These are phyloP conservation scores for Cyanocitta stelleri DNA, from an alignment of 2,113 vertebrate species.

Conservation along the genomic window DNA sequence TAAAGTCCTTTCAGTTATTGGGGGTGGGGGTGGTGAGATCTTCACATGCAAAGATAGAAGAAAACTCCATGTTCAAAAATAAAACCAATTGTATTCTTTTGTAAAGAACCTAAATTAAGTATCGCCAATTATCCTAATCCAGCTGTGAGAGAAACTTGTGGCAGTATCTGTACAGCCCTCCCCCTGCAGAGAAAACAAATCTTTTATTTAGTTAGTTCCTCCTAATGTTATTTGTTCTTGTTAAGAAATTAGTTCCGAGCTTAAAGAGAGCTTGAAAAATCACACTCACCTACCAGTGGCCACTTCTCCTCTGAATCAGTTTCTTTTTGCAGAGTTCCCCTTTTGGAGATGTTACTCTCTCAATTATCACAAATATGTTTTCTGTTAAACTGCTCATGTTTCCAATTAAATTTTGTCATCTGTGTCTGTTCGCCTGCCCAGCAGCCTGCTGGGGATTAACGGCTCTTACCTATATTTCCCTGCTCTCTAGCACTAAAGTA, in stretches of 20 bases:
- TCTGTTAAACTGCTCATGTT: constrained; percentile 78
- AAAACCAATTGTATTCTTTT: neutral
- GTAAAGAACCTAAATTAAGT: neutral
- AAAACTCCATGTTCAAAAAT: neutral
- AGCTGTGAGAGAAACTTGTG: neutral
- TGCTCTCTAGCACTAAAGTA: constrained; percentile 68
- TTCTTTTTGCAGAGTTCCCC: constrained; percentile 61
- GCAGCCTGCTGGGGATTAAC: constrained; percentile 80
- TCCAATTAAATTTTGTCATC: constrained; percentile 81
- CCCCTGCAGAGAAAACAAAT: neutral
- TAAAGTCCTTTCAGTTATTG: neutral
- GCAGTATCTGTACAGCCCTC: neutral
- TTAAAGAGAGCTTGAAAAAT: constrained; percentile 23
- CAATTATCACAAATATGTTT: constrained; percentile 76
- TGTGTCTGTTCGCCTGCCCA: constrained; percentile 70
- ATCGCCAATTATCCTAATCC: neutral
- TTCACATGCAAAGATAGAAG: neutral
- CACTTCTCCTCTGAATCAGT: constrained; percentile 57
- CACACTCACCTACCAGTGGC: constrained; percentile 49
- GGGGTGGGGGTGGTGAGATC: neutral
- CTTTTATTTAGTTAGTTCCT: neutral
- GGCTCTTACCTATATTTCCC: constrained; percentile 75
- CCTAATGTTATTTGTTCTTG: neutral
- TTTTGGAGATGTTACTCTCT: constrained; percentile 65
- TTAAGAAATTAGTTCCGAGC: neutral